A percentile compares a stretch with the other conserved stretches of the same genome.
These are phyloP conservation scores for Drosophila parthenogenetica DNA, from an alignment of 2,888 invertebrate genomes.

Conservation along the genomic window DNA sequence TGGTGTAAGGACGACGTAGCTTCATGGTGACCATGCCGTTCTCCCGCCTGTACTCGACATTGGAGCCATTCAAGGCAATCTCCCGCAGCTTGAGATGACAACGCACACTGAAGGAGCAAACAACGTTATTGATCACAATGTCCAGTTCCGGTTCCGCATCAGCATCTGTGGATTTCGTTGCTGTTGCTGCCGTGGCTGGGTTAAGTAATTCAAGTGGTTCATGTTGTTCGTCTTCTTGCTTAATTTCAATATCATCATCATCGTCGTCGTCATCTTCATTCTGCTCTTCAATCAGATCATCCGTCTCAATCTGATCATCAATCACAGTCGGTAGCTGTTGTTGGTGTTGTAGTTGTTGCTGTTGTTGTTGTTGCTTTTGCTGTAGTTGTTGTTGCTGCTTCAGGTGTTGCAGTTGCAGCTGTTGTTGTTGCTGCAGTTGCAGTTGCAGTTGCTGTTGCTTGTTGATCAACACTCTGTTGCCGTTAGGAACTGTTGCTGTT, in stretches of 20 bases:
- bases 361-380: conserved; percentile 11
- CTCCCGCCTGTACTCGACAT: conserved; percentile 97
- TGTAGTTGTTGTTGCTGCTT: conserved; percentile 1
- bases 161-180: conserved; percentile 86
- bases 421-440: conserved; percentile 19
- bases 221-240: background rate
- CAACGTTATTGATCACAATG: conserved; percentile 97
- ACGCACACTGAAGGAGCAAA: conserved; percentile 91
- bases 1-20: conserved; percentile 96
- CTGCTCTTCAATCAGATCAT: conserved; percentile 15
- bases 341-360: conserved; percentile 22
- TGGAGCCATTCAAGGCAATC: conserved; percentile 95
- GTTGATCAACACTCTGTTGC: conserved; percentile 32
- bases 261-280: conserved; percentile 2
- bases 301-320: conserved; percentile 88
- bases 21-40: conserved; percentile 99
- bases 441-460: conserved; percentile 44
- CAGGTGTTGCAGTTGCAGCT: conserved; percentile 33
- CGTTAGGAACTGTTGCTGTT: conserved; percentile 42
- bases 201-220: conserved; percentile 82
- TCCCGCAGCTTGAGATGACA: conserved; percentile 98
- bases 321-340: conserved; percentile 93
- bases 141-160: conserved; percentile 92
- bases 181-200: conserved; percentile 77
- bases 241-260: background rate